A percentile compares a stretch with the other conserved stretches of the same genome.
Evolutionary conservation across 2,113 vertebrate species (phyloP).

Genomic region (Cheilinus undulatus): DNA sequence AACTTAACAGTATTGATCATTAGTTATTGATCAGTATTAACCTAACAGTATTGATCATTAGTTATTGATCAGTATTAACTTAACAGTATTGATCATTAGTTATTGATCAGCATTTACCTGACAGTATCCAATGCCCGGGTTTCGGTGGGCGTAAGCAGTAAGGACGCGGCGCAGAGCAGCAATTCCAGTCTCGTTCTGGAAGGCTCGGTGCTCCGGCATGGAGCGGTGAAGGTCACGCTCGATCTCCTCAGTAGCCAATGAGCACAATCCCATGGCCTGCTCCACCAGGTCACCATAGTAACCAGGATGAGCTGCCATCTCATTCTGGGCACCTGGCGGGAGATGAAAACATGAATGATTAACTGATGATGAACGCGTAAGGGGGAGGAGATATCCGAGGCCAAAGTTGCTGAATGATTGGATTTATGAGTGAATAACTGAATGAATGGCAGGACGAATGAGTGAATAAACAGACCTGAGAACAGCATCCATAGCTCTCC

Average conservation of each 20-base stretch:
- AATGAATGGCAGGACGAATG: not conserved
- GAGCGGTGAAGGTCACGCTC: conserved; percentile 98
- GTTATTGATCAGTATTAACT: too few relatives aligned
- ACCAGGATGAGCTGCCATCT: conserved; percentile 93
- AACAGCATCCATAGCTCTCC: conserved; percentile 98
- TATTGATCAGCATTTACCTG: too few relatives aligned
- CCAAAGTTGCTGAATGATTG: conserved; percentile 85
- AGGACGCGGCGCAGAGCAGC: conserved; percentile 95
- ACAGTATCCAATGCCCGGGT: conserved; percentile 97
- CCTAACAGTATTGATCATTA: too few relatives aligned
- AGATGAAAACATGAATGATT: not conserved
- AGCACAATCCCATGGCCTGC: conserved; percentile 90
- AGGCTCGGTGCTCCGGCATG: conserved; percentile 97
- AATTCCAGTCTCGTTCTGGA: conserved; percentile 96
- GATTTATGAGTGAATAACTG: too few relatives aligned
- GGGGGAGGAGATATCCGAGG: conserved; percentile 88
- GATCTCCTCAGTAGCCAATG: conserved; percentile 95
- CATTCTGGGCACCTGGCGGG: conserved; percentile 91
- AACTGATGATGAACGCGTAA: not conserved
- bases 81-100: too few relatives aligned
- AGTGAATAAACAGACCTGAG: conserved; percentile 69
- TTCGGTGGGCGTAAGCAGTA: conserved; percentile 96
- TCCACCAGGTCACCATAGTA: conserved; percentile 94
- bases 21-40: too few relatives aligned
- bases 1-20: too few relatives aligned